A percentile compares a stretch with the other conserved stretches of the same genome.
Evolutionary conservation across 2,113 vertebrate species (phyloP).

Genomic region (Pongo abelii): DNA sequence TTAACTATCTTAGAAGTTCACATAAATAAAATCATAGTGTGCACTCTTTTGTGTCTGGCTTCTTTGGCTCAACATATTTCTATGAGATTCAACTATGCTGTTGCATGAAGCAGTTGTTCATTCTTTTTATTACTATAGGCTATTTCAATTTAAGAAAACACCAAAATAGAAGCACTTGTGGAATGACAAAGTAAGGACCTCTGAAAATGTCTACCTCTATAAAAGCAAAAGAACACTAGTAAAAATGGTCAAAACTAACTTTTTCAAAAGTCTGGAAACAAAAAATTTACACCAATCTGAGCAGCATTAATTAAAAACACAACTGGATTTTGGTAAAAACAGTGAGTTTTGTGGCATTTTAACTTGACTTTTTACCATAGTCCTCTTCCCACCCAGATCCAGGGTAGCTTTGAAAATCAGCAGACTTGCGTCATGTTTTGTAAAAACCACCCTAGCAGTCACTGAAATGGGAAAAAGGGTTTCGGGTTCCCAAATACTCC

Average conservation of each 20-base stretch:
- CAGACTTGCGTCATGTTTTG: background rate
- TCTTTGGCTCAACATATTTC: constrained; percentile 15
- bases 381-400: background rate
- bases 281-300: background rate
- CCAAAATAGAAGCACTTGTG: constrained; percentile 1
- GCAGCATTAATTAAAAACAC: background rate
- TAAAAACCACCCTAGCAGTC: background rate
- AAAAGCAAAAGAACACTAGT: constrained; percentile 15
- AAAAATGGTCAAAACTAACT: constrained; percentile 22
- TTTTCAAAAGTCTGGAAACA: constrained; percentile 20
- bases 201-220: background rate
- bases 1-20: background rate
- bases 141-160: constrained; percentile 6
- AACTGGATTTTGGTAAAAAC: background rate
- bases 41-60: background rate
- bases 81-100: background rate
- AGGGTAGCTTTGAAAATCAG: background rate
- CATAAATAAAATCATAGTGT: background rate
- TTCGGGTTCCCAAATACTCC: background rate
- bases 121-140: background rate
- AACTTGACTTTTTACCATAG: background rate
- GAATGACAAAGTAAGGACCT: background rate
- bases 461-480: background rate
- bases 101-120: background rate
- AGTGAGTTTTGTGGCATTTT: background rate